A percentile compares a stretch with the other conserved stretches of the same genome.
Evolutionary conservation across 1,140 invertebrate genomes (phyloP).

Genomic region (Ceratosolen fusciceps): DNA sequence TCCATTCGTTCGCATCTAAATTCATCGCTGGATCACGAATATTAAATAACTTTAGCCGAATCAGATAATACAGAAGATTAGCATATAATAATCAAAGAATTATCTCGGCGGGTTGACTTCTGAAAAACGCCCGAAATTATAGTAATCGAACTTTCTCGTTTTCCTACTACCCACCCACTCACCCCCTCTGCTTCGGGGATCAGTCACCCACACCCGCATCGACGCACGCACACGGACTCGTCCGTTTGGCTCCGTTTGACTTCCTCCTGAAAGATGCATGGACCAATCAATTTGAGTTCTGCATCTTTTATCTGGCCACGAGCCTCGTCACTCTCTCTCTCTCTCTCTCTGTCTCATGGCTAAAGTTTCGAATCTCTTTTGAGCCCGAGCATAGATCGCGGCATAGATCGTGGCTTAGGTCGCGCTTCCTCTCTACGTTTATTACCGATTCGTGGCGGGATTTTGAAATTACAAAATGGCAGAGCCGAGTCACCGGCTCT

Average conservation of each 20-base stretch:
- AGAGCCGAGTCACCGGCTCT: conserved; percentile 13
- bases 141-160: conserved; percentile 14
- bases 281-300: conserved; percentile 45
- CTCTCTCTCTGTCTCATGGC: too few species aligned
- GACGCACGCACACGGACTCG: not conserved
- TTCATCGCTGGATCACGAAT: too few species aligned
- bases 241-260: conserved; percentile 18
- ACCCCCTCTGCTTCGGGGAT: not conserved
- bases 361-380: conserved; percentile 13
- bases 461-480: conserved; percentile 40
- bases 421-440: conserved; percentile 7
- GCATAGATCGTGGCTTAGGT: conserved; percentile 1
- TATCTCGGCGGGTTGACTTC: not conserved
- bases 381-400: not conserved
- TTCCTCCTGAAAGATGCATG: conserved; percentile 40
- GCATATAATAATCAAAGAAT: not conserved
- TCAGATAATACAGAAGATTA: not conserved
- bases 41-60: not conserved
- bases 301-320: conserved; percentile 36
- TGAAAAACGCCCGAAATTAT: conserved; percentile 7
- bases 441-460: conserved; percentile 43
- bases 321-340: conserved; percentile 6
- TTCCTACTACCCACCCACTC: too few species aligned
- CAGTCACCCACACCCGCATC: not conserved
- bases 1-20: too few species aligned